Evolutionary conservation across 2,113 vertebrate genomes (phyloP), one percentile per base, ranked within the genome.

Genomic region (Xyrauchen texanus): DNA sequence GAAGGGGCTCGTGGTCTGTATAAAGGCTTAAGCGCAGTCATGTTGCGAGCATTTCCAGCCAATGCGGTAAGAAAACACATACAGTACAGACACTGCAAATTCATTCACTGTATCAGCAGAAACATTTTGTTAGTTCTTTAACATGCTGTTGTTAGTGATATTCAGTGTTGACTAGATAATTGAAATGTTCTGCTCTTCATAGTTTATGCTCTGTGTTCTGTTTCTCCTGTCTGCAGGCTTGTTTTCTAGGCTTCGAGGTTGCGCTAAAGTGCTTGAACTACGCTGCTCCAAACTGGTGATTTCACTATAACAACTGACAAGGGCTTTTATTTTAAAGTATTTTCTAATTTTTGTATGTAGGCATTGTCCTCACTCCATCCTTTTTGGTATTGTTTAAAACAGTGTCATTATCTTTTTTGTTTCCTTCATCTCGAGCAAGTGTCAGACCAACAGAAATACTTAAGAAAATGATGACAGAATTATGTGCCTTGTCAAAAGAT

Each of bases 11-110:
- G 49, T 10, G 90, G 76, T 0, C 90, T 94, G 45, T 94, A 93
- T 16, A 93, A 92, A 49, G 93, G 93, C 7, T 90, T 93, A 57
- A 93, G 85, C 9, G 92, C 92, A 0, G 93, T 93, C 15, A 93
- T 94, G 79, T 87, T 94, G 0, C 87, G 93, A 81, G 93, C 93
- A 0, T 94, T 93, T 75, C 93, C 93, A 15, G 93, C 93, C 78
- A 94, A 94, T 15, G 93, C 93, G 57, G 93, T 93, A 80, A 85
- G 16, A 12, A 13, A 58, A 46, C 2, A 52, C 2, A 42, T 16
- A 7, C n/a, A 8, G 6, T 16, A 7, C n/a, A 8, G 6, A 13
- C 47, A 60, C 2, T 68, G 4, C 0, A 34, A 15, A 21, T 3
- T 76, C 47, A 66, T 60, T 15, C 21, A 34, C 21, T 1, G 21